These are phyloP conservation scores for Epinephelus moara DNA, from an alignment of 2,113 vertebrate species.

Conservation along the genomic window DNA sequence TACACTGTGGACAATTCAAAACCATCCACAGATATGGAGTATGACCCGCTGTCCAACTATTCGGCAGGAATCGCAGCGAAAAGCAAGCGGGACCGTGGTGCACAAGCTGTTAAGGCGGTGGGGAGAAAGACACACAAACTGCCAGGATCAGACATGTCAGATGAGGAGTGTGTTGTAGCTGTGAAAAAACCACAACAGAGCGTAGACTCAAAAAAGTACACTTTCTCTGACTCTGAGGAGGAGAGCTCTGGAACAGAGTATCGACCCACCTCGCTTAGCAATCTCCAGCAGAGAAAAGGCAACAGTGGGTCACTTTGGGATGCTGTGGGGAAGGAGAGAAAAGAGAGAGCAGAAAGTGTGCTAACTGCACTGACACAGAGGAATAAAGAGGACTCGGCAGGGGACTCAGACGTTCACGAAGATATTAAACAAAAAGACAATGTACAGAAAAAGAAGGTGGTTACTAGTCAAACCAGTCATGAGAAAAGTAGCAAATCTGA, in stretches of 20 bases:
- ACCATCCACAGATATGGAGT: conserved; percentile 95
- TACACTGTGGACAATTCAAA: conserved; percentile 93
- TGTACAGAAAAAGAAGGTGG: conserved; percentile 69
- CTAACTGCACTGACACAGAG: conserved; percentile 76
- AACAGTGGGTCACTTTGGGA: conserved; percentile 13
- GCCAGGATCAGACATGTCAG: conserved; percentile 54
- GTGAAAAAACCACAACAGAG: conserved; percentile 81
- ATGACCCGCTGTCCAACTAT: conserved; percentile 96
- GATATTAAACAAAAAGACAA: conserved; percentile 27
- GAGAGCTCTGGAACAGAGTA: conserved; percentile 84
- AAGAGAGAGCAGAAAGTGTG: conserved; percentile 54
- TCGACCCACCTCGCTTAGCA: conserved; percentile 68
- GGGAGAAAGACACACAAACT: conserved; percentile 69
- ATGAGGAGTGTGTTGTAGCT: conserved; percentile 82
- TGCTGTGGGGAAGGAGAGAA: conserved; percentile 44
- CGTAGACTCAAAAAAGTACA: conserved; percentile 76
- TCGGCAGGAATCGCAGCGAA: conserved; percentile 89
- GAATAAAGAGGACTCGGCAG: conserved; percentile 49
- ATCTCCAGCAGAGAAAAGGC: conserved; percentile 74
- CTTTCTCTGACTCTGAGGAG: conserved; percentile 92
- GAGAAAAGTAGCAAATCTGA: conserved; percentile 71
- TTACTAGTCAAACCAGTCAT: conserved; percentile 33
- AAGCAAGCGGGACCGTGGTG: conserved; percentile 76
- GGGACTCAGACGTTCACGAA: conserved; percentile 59
- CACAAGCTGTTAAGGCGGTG: conserved; percentile 16